These are phyloP conservation scores for Ispidina picta DNA, from an alignment of 2,797 vertebrate species.

Conservation along the genomic window DNA sequence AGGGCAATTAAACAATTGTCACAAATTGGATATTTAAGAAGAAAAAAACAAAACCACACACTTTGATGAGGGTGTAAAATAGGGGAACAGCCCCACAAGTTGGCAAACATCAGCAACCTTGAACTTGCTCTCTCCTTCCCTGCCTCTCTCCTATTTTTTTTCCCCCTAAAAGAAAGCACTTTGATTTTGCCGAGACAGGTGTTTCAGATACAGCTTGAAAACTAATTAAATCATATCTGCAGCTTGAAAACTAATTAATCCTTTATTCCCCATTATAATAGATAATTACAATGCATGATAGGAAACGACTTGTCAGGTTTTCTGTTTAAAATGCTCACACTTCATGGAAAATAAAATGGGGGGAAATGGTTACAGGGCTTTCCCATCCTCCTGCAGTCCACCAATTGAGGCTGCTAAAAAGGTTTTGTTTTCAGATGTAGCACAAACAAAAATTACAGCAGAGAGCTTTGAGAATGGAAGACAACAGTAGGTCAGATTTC, in stretches of 20 bases:
- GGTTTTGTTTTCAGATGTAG: background rate
- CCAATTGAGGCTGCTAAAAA: background rate
- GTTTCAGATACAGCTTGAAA: conserved; percentile 65
- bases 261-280: conserved; percentile 70
- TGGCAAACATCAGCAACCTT: background rate
- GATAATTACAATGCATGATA: conserved; percentile 71
- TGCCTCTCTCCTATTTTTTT: background rate
- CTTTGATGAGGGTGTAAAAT: background rate
- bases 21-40: background rate
- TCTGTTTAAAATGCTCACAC: background rate
- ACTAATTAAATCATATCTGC: conserved; percentile 76
- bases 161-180: background rate
- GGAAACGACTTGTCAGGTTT: conserved; percentile 66
- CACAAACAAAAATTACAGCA: background rate
- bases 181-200: conserved; percentile 67
- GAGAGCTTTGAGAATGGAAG: background rate
- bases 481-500: background rate
- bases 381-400: background rate
- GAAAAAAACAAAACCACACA: background rate
- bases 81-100: accelerated
- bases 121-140: background rate
- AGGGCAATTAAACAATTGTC: background rate
- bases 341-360: conserved; percentile 15
- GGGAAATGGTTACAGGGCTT: background rate
- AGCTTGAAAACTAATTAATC: conserved; percentile 75